phyloP scores from a whole-genome alignment of 1,140 invertebrate species.

The Planococcus citri region DNA sequence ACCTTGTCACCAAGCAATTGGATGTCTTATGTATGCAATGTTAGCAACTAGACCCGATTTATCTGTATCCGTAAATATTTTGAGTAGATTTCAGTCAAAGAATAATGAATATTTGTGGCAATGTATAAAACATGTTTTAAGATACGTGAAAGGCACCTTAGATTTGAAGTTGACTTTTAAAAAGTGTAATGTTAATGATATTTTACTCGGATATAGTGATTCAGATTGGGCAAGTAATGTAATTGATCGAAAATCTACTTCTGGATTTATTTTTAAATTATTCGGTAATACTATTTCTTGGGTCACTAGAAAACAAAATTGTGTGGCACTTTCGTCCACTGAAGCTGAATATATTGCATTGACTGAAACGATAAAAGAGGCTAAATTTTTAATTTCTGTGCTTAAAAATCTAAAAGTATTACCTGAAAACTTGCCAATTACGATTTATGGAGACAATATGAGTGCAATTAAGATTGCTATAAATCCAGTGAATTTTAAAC shows the following conservation, averaged over 20 bases:
- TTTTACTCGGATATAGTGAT: constrained; percentile 27
- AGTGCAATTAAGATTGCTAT: constrained; percentile 6
- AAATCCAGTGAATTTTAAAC: not conserved
- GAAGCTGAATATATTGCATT: constrained; percentile 37
- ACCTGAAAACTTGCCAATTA: not conserved
- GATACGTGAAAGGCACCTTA: constrained; percentile 30
- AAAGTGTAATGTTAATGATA: constrained; percentile 23
- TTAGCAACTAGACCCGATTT: constrained; percentile 30
- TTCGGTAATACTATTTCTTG: constrained; percentile 29
- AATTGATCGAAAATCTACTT: constrained; percentile 32
- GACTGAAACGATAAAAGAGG: constrained; percentile 33
- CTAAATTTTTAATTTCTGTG: constrained; percentile 14
- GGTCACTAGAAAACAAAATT: constrained; percentile 31
- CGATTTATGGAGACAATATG: constrained; percentile 23
- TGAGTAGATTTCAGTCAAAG: constrained; percentile 30
- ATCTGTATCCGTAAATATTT: constrained; percentile 27
- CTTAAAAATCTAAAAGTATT: not conserved
- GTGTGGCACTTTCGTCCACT: constrained; percentile 32
- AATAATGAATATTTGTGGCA: constrained; percentile 28
- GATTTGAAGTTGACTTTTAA: constrained; percentile 27
- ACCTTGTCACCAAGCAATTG: constrained; percentile 18
- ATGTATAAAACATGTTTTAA: constrained; percentile 28
- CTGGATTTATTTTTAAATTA: constrained; percentile 30
- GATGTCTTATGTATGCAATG: constrained; percentile 30
- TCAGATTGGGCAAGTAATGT: constrained; percentile 33